Evolutionary conservation across 2,113 vertebrate species (phyloP), one percentile per base, ranked within the genome.

Genomic region (Riparia riparia): DNA sequence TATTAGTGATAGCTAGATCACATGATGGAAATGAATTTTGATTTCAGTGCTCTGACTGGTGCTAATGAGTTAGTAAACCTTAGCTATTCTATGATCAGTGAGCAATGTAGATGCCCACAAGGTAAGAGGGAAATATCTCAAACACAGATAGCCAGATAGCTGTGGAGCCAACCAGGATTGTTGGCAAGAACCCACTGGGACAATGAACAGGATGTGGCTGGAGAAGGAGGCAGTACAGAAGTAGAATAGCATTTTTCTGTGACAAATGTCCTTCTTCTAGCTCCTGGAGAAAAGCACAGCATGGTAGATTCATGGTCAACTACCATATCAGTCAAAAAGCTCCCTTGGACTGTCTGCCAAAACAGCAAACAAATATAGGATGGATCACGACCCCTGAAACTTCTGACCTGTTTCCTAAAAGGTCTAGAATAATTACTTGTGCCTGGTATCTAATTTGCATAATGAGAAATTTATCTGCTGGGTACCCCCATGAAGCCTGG

Each of bases 341-440:
- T 0, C 0, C 20, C 31, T 34, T 11, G 8, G 31, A 31, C 37
- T 42, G 44, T 66, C 10, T 10, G 5, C 16, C 5, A 15, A 74
- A 57, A 31, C 4, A 37, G 12, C 0, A 0, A 57, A 41, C 16
- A 65, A 57, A 15, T 20, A 31, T 17, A 57, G 19, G 34, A 24
- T 0, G 1, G 24, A 73, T 34, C 24, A 19, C 7, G 12, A 16
- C 5, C 14, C 12, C 51, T 49, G 25, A 66, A 31, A 20, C 19
- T 15, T 74, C 34, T 0, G 0, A 34, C 25, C 19, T 8, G 1
- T 42, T 66, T 86, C 19, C 31, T 10, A 25, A 42, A 49, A 50
- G 7, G 31, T 42, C 24, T 12, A 20, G 25, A 31, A 66, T 10
- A 56, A 42, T 13, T 25, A 28, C 24, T 28, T 49, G 10, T 15